Conservation (phyloP, 2,888 invertebrate species). For the Acronicta aceris region DNA sequence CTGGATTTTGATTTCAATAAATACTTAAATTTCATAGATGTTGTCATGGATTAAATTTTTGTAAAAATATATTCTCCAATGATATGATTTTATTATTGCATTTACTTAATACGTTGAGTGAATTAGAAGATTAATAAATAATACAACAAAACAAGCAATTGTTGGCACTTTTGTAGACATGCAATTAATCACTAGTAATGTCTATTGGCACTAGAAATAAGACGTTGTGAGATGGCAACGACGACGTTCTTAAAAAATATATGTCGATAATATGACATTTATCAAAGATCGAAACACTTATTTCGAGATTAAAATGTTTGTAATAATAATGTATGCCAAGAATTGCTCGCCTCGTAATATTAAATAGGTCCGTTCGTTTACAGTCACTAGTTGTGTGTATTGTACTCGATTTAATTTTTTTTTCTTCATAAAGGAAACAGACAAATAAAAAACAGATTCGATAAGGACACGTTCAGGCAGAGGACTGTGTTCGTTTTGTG, state of each 20-base stretch:
- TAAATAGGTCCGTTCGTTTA: slow-evolving; percentile 15
- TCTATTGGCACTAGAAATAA: slow-evolving; percentile 34
- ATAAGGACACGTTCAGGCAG: slow-evolving; percentile 57
- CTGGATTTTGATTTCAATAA: slow-evolving; percentile 41
- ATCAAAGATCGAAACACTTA: slow-evolving; percentile 5
- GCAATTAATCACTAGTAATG: slow-evolving; percentile 10
- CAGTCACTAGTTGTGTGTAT: slow-evolving; percentile 47
- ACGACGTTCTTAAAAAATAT: slow-evolving; percentile 3
- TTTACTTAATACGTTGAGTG: slow-evolving; percentile 32
- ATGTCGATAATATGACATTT: slow-evolving; percentile 6
- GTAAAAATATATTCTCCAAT: slow-evolving; percentile 54
- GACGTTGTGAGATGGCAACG: slow-evolving; percentile 18
- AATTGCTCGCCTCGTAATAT: slow-evolving; percentile 24
- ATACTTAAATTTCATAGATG: slow-evolving; percentile 34
- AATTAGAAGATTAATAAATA: slow-evolving; percentile 20
- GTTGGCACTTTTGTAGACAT: slow-evolving; percentile 36
- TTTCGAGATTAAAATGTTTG: slow-evolving; percentile 5
- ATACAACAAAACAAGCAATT: slow-evolving; percentile 16
- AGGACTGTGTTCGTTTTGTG: slow-evolving; percentile 57
- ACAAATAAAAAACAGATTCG: slow-evolving; percentile 35
- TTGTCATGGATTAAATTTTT: slow-evolving; percentile 58
- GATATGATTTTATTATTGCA: slow-evolving; percentile 62
- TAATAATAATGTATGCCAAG: slow-evolving; percentile 44
- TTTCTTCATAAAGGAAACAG: slow-evolving; percentile 37
- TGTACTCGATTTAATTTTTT: slow-evolving; percentile 58